Evolutionary conservation across 2,797 vertebrate species (phyloP), one percentile per base, ranked within the genome.

Genomic region (Lagocephalus sceleratus): DNA sequence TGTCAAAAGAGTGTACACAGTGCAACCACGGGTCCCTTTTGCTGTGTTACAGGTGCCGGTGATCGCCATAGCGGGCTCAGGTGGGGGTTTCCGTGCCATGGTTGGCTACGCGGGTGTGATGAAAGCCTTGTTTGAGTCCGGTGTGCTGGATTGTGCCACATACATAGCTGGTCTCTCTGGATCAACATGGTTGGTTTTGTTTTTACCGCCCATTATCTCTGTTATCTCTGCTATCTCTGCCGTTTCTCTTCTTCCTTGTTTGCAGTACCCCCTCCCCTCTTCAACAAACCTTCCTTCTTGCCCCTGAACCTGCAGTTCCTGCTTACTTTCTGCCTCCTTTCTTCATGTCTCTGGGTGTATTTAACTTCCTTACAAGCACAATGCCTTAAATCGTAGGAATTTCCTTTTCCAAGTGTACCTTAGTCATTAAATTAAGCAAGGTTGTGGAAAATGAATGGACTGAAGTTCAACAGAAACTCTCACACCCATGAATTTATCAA

Each of bases 81-180:
- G 97, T 12, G 97, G 97, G 0, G 97, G 97, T 3, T 99, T 99
- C 73, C 92, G 97, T 32, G 97, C 97, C 65, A 98, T 98, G 94
- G 93, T 99, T 0, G 94, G 93, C 0, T 96, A 98, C 81, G 92
- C 97, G 0, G 97, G 97, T 3, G 97, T 98, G 50, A 96, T 97
- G 92, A 98, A 99, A 85, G 97, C 97, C 0, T 88, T 99, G 35
- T 94, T 90, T 58, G 94, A 97, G 77, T 97, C 95, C 0, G 96
- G 95, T 53, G 84, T 99, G 73, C 86, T 99, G 58, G 97, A 99
- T 58, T 99, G 97, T 70, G 84, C 90, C 21, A 98, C 95, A 0
- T 99, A 99, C 45, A 1, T 98, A 15, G 95, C 95, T 20, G 97
- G 96, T 1, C 94, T 99, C 49, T 99, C 97, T 0, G 97, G 97